phyloP scores from a whole-genome alignment of 2,888 invertebrate genomes.

The Megamerina dolium region DNA sequence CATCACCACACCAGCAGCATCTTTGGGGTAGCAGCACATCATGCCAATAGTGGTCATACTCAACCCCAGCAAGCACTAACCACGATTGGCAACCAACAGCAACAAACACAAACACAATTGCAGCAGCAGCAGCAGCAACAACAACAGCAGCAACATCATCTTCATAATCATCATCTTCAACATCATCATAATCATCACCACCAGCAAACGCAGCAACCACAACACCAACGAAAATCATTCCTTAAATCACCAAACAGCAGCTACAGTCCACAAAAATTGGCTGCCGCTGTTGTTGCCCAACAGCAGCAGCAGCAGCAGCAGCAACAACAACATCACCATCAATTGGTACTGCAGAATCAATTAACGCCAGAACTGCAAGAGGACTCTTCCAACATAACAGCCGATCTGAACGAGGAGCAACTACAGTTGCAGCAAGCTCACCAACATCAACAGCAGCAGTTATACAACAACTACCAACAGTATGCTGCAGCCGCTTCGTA shows the following conservation, averaged over 20 bases:
- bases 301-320: slow-evolving; percentile 18
- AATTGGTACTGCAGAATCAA: slow-evolving; percentile 34
- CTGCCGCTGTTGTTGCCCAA: slow-evolving; percentile 10
- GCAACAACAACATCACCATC: slow-evolving; percentile 30
- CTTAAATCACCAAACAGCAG: slow-evolving; percentile 11
- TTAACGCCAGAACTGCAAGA: slow-evolving; percentile 30
- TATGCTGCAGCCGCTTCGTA: slow-evolving; percentile 39
- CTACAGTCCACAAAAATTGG: neutral
- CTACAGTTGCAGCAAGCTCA: slow-evolving; percentile 25
- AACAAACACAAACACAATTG: slow-evolving; percentile 21
- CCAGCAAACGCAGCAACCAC: slow-evolving; percentile 30
- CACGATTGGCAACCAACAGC: slow-evolving; percentile 24
- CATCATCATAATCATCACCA: slow-evolving; percentile 18
- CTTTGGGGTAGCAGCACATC: slow-evolving; percentile 15
- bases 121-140: slow-evolving; percentile 4
- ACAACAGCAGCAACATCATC: slow-evolving; percentile 32
- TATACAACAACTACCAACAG: slow-evolving; percentile 42
- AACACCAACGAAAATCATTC: slow-evolving; percentile 28
- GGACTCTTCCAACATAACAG: slow-evolving; percentile 42
- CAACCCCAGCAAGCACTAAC: slow-evolving; percentile 21
- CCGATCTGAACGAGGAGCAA: slow-evolving; percentile 42
- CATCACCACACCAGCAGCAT: slow-evolving; percentile 21
- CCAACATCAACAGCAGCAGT: slow-evolving; percentile 38
- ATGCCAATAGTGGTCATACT: slow-evolving; percentile 15
- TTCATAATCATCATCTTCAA: no score